Percentiles rank a stretch among this genome's conserved stretches.
Evolutionary conservation across 1,140 invertebrate genomes (phyloP).

Genomic region (Aphaenogaster floridana): DNA sequence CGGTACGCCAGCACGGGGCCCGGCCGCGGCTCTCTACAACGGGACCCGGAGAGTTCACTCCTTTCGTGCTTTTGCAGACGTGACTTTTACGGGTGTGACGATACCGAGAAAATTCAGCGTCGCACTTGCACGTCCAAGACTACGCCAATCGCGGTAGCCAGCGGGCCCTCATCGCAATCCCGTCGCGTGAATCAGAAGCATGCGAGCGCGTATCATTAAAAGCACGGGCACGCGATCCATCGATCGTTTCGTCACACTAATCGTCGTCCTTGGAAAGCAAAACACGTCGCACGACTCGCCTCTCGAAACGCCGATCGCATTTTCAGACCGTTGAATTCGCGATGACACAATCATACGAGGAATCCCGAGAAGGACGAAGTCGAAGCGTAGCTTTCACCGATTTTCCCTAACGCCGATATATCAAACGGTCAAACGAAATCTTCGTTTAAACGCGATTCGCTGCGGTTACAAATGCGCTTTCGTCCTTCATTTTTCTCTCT

Average conservation of each 20-base stretch:
- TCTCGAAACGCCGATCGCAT: conserved; percentile 14
- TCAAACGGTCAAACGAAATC: not conserved
- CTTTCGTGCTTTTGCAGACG: conserved; percentile 22
- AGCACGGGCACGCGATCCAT: conserved; percentile 19
- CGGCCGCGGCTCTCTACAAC: not conserved
- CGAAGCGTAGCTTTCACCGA: not conserved
- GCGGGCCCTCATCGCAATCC: not conserved
- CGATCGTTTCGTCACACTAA: conserved; percentile 42
- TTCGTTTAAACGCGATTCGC: not conserved
- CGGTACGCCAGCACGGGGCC: conserved; percentile 17
- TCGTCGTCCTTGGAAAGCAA: conserved; percentile 51
- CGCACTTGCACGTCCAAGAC: not conserved
- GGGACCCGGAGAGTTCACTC: not conserved
- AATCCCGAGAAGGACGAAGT: not conserved
- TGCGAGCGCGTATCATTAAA: conserved; percentile 14
- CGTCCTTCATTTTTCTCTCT: not conserved
- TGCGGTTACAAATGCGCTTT: not conserved
- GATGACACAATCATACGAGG: not conserved
- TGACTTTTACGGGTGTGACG: not conserved
- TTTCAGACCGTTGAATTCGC: conserved; percentile 7
- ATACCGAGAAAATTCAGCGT: conserved; percentile 9
- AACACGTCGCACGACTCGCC: not conserved
- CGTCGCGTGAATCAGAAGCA: conserved; percentile 3
- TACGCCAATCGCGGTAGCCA: not conserved
- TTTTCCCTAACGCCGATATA: not conserved